phyloP scores from a whole-genome alignment of 1,140 invertebrate species.

The honey bee (Apis mellifera) region DNA sequence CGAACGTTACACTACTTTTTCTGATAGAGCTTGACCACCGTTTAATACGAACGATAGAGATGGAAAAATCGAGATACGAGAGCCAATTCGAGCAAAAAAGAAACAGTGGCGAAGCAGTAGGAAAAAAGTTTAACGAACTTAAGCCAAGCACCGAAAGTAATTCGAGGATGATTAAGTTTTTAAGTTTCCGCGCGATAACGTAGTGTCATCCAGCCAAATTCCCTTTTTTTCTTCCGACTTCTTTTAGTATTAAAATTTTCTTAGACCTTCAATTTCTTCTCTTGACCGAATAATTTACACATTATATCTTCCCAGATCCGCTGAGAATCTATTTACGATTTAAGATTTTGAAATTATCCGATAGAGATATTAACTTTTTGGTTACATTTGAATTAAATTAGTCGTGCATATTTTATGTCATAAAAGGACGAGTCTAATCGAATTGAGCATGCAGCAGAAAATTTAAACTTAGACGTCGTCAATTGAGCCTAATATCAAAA shows the following conservation, averaged over 20 bases:
- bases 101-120: not conserved
- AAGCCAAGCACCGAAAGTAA: slow-evolving; percentile 9
- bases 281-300: slow-evolving; percentile 9
- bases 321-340: not conserved
- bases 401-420: no score
- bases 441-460: no score
- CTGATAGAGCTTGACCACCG: not conserved
- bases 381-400: no score
- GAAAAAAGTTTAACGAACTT: slow-evolving; percentile 34
- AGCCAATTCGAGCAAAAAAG: not conserved
- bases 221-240: not conserved
- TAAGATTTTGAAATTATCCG: not conserved
- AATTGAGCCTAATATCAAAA: no score
- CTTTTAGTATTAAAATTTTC: not conserved
- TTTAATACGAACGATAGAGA: slow-evolving; percentile 11
- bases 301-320: not conserved
- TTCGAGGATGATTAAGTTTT: slow-evolving; percentile 29
- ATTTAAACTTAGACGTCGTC: no score
- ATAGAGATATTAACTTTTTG: no score
- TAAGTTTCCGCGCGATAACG: slow-evolving; percentile 20
- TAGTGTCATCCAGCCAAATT: not conserved
- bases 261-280: not conserved
- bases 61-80: not conserved
- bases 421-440: no score
- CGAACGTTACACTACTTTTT: no score